phyloP scores from a whole-genome alignment of 2,113 vertebrate genomes.

The Lichenostomus cassidix region DNA sequence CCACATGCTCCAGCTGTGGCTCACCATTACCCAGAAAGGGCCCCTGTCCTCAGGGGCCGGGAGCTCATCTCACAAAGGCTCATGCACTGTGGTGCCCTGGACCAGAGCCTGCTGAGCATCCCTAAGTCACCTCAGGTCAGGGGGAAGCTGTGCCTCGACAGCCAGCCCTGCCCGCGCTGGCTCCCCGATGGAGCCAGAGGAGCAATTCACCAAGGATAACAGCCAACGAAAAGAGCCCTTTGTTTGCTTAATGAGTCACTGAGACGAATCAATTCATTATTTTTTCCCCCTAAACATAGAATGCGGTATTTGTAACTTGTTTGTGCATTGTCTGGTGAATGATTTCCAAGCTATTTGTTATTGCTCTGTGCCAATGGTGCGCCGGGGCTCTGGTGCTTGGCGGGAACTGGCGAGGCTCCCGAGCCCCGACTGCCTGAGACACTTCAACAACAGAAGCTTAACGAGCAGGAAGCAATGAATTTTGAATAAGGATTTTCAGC shows the following conservation, averaged over 20 bases:
- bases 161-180: not conserved
- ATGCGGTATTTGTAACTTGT: not conserved
- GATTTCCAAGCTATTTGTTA: not conserved
- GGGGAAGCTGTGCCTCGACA: not conserved
- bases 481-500: not conserved
- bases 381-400: not conserved
- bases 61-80: not conserved
- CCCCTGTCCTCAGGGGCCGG: not conserved
- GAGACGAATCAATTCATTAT: not conserved
- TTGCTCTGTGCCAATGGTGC: not conserved
- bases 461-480: not conserved
- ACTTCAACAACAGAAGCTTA: not conserved
- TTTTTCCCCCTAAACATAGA: not conserved
- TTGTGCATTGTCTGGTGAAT: not conserved
- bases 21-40: not conserved
- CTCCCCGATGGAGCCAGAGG: fast-evolving
- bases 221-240: not conserved
- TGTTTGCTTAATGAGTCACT: conserved; percentile 37
- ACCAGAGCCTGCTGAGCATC: not conserved
- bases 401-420: not conserved
- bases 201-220: not conserved
- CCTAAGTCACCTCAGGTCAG: not conserved
- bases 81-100: not conserved
- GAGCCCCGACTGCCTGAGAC: not conserved
- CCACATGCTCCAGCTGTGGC: not conserved